Evolutionary conservation across 2,113 vertebrate genomes (phyloP), one percentile per base, ranked within the genome.

Genomic region (Lucifuga dentata): DNA sequence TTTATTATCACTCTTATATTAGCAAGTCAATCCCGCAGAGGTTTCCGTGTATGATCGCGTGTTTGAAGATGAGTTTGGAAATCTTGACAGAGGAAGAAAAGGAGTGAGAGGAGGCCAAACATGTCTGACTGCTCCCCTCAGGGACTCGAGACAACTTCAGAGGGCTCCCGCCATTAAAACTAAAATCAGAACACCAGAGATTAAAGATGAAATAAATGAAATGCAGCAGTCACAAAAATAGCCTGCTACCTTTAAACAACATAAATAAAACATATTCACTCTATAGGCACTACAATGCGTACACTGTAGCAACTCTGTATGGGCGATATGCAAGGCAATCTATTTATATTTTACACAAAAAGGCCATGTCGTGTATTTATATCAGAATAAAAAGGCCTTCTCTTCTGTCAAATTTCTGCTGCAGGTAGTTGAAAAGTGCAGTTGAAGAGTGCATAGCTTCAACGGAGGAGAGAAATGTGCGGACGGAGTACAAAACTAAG

Each of bases 231-330:
- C 58, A 68, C 66, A 68, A 60, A 63, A 1, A 19, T 50, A 36
- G 24, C 16, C 35, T 4, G 58, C 75, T 75, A 44, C 43, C 48
- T 48, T 36, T 35, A 71, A 65, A 78, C 50, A 57, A 59, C 60
- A 82, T 23, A 62, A 69, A 86, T 80, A 57, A 81, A 86, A 70
- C 48, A 41, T 26, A 72, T 64, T 59, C 50, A 55, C 29, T 80
- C 78, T 84, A 78, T 83, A 91, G 87, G 90, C 87, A 89, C 86
- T 89, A 71, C 46, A 57, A 82, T 39, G 75, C 84, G 77, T 76
- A 78, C 85, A 89, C 83, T 75, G 83, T 36, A 76, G 73, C 51
- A 67, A 69, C 64, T 80, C 62, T 71, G 66, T 71, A 66, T 69
- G 76, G 73, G 70, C 16, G 52, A 55, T 73, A 66, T 38, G 66